Conservation (phyloP, 2,888 invertebrate species). For the Hirtodrosophila duncani region DNA sequence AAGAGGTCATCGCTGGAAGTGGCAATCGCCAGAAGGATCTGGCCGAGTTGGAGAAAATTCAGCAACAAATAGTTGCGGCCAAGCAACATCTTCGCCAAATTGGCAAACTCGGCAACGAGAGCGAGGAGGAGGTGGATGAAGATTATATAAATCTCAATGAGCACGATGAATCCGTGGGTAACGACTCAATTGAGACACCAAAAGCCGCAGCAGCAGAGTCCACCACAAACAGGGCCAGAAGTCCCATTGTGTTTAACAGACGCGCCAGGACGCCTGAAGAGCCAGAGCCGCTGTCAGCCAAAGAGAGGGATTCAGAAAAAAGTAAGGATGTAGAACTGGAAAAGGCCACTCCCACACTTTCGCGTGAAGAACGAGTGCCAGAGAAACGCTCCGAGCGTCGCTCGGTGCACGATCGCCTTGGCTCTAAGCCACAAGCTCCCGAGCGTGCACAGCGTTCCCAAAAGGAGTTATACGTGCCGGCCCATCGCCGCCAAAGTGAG, state of each 20-base stretch:
- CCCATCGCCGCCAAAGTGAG: slow-evolving; percentile 70
- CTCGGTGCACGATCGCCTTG: slow-evolving; percentile 80
- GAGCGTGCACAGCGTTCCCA: slow-evolving; percentile 63
- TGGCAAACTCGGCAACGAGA: slow-evolving; percentile 75
- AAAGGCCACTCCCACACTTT: too few relatives aligned
- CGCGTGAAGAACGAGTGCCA: slow-evolving; percentile 14
- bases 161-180: slow-evolving; percentile 78
- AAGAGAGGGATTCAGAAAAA: slow-evolving; percentile 22
- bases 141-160: slow-evolving; percentile 84
- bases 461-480: slow-evolving; percentile 76
- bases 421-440: slow-evolving; percentile 59
- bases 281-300: slow-evolving; percentile 13
- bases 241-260: slow-evolving; percentile 75
- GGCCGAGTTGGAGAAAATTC: slow-evolving; percentile 80
- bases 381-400: slow-evolving; percentile 57
- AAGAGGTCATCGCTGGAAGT: slow-evolving; percentile 78
- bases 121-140: slow-evolving; percentile 34
- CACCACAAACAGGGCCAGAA: slow-evolving; percentile 55
- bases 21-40: slow-evolving; percentile 78
- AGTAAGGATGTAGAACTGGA: not conserved
- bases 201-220: slow-evolving; percentile 2
- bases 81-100: slow-evolving; percentile 80
- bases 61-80: slow-evolving; percentile 82
- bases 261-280: slow-evolving; percentile 20
- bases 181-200: slow-evolving; percentile 7